Percentiles rank a stretch among this genome's conserved stretches.
These are phyloP conservation scores for Phymanthus crucifer DNA, from an alignment of 92 coral and sea anemone genomes.

Conservation along the genomic window DNA sequence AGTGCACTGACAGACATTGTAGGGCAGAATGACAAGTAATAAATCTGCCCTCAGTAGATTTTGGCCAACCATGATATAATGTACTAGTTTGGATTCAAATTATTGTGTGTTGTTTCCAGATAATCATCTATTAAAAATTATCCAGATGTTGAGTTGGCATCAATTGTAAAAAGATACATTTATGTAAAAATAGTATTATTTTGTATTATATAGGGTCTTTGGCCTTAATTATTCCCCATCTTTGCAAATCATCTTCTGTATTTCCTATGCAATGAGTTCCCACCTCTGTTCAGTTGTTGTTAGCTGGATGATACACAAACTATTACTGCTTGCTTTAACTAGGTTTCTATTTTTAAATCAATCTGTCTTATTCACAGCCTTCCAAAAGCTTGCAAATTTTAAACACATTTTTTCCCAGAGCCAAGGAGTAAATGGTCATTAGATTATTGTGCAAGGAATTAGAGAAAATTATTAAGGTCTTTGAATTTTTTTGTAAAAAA, in stretches of 20 bases:
- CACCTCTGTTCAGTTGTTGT: not conserved
- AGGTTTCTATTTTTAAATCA: no score
- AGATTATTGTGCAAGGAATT: not conserved
- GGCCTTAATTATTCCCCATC: not conserved
- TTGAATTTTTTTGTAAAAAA: no score
- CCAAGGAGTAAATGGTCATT: no score
- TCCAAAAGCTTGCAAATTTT: no score
- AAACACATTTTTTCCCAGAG: no score
- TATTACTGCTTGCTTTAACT: no score
- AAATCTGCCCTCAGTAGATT: not conserved
- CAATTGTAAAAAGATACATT: not conserved
- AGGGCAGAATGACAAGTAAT: no score
- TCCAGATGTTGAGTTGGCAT: not conserved
- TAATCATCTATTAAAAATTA: not conserved
- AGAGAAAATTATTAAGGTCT: not conserved
- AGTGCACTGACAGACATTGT: no score
- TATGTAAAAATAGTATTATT: slow-evolving; percentile 2
- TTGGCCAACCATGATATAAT: not conserved
- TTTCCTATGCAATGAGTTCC: not conserved
- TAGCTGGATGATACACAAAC: no score
- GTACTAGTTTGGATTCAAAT: not conserved
- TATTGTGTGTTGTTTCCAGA: not conserved
- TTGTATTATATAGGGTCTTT: not conserved
- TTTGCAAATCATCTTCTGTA: not conserved
- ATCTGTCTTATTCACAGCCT: no score